Percentiles rank a stretch among this genome's conserved stretches.
Evolutionary conservation across 2,797 vertebrate genomes (phyloP).

Genomic region (Centroberyx gerrardi): DNA sequence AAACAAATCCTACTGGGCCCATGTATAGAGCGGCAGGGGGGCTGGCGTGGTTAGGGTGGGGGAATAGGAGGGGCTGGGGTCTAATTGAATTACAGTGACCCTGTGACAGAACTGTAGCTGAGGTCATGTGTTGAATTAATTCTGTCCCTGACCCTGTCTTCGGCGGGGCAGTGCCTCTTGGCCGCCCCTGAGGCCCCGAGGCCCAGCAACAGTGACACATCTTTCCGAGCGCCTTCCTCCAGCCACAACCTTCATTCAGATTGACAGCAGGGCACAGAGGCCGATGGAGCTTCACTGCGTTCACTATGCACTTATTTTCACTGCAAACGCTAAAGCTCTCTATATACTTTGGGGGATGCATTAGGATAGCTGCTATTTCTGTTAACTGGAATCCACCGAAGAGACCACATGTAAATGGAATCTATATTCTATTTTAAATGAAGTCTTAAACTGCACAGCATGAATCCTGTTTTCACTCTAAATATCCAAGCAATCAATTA

Average conservation of each 20-base stretch:
- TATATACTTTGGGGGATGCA: constrained; percentile 11
- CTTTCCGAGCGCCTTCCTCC: constrained; percentile 56
- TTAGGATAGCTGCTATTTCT: constrained; percentile 44
- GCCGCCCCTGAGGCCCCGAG: constrained; percentile 57
- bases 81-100: constrained; percentile 92
- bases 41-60: constrained; percentile 33
- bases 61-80: constrained; percentile 54
- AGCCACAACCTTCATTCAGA: constrained; percentile 61
- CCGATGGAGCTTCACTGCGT: constrained; percentile 26
- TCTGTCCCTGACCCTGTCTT: constrained; percentile 82
- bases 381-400: constrained; percentile 35
- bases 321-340: constrained; percentile 29
- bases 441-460: constrained; percentile 17
- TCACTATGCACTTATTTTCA: constrained; percentile 49
- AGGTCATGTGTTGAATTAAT: constrained; percentile 89
- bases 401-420: constrained; percentile 39
- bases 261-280: constrained; percentile 59
- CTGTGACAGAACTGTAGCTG: constrained; percentile 87
- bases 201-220: constrained; percentile 59
- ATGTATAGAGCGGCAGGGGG: constrained; percentile 50
- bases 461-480: constrained; percentile 2
- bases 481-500: constrained; percentile 24
- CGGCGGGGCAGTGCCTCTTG: constrained; percentile 55
- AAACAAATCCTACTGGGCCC: constrained; percentile 60
- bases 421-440: constrained; percentile 45